Base-by-base conservation (phyloP, 2,797 vertebrate genomes). In the Schizopygopsis malacanthus region DNA sequence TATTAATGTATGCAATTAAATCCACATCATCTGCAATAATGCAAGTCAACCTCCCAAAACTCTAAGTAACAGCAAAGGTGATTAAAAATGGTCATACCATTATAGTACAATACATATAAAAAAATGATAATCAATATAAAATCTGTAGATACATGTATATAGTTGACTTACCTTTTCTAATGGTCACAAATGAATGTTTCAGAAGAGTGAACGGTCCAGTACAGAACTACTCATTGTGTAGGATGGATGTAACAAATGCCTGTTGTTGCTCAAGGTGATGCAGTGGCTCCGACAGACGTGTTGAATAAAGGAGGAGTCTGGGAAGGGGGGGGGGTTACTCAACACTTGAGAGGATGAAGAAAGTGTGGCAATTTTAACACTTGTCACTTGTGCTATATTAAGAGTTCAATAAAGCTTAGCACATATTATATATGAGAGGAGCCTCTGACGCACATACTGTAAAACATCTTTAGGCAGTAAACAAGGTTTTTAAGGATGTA, bases 301-400 rank as follows among this genome's bases (percentile, higher is more conserved):
- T 28, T 76, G 45, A 45, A 70, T 52, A 45, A 47, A 79, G 63
- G 83, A 79, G 83, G 83, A 77, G 82, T 33, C 47, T 12, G 45
- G 41, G 63, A n/a, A 18, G 45, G 52, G 83, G 28, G 28, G 39
- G 61, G 2, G 12, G 28, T 11, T 18, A n/a, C 59, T 52, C 47
- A 50, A 15, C 47, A 50, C 59, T 39, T 39, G 63, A 67, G 33
- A 50, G 61, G 20, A 65, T 39, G 28, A 63, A 65, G 63, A 54
- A 79, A 70, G 37, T 59, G 6, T 28, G 28, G 72, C 61, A 52
- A 69, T 59, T 65, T 52, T 41, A 50, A 52, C 59, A 45, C 50
- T 70, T 79, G 65, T 72, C 41, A 59, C 67, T 72, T 85, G 67
- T 12, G 37, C 67, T 79, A 72, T 85, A 50, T 80, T 80, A 71